Evolutionary conservation across 2,113 vertebrate species (phyloP).

Genomic region (Dasyornis broadbenti): DNA sequence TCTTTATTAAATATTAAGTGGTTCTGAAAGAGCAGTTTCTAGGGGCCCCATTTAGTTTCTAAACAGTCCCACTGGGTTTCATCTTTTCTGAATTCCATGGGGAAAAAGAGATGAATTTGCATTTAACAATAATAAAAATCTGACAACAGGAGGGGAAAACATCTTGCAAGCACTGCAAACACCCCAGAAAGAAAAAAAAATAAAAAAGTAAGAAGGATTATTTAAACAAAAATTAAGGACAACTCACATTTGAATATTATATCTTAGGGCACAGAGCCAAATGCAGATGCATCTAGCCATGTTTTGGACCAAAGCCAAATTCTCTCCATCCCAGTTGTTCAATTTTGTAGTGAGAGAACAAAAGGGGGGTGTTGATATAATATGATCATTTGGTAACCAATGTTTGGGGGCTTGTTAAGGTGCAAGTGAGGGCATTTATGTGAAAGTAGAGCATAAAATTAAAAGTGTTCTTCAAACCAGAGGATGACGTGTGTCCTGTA

Average conservation of each 20-base stretch:
- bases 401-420: conserved; percentile 69
- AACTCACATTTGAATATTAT: conserved; percentile 76
- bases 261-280: conserved; percentile 75
- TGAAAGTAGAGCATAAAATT: conserved; percentile 52
- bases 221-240: conserved; percentile 75
- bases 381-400: conserved; percentile 52
- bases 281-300: conserved; percentile 65
- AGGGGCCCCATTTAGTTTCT: background rate
- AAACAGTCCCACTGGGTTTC: background rate
- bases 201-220: conserved; percentile 49
- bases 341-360: conserved; percentile 68
- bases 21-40: background rate
- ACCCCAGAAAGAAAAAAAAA: background rate
- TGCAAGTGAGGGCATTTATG: conserved; percentile 46
- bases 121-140: background rate
- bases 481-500: background rate
- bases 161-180: background rate
- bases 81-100: background rate
- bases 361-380: conserved; percentile 36
- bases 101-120: background rate
- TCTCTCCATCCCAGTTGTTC: conserved; percentile 68
- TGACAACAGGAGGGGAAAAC: background rate
- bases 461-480: conserved; percentile 23
- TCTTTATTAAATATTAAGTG: background rate
- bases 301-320: conserved; percentile 68